Conservation (phyloP, 2,888 invertebrate species). For the Listrodromus nycthemerus region DNA sequence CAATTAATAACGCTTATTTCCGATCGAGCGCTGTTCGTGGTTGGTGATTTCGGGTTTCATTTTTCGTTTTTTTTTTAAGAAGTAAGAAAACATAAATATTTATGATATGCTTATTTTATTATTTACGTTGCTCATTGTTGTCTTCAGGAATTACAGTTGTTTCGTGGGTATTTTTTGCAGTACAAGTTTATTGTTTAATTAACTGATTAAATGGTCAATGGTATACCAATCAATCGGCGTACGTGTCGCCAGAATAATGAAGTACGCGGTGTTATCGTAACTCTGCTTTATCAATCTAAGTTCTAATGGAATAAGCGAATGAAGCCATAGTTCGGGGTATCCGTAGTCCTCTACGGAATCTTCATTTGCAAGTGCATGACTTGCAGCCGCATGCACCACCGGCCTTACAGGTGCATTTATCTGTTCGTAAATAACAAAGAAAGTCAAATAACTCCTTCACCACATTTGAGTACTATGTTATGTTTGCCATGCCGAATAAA, state of each 20-base stretch:
- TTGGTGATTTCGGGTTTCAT: no score
- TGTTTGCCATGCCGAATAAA: not conserved
- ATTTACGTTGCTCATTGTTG: constrained; percentile 25
- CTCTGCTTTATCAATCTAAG: constrained; percentile 46
- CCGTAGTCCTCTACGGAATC: not conserved
- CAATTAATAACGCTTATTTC: not conserved
- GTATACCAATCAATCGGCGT: not conserved
- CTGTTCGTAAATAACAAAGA: constrained; percentile 72
- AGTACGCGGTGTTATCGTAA: not conserved
- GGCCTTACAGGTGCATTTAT: constrained; percentile 76
- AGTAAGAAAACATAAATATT: not conserved
- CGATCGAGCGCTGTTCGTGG: not conserved
- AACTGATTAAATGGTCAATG: not conserved
- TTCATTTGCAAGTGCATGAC: constrained; percentile 72
- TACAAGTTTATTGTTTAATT: not conserved
- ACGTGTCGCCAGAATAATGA: not conserved
- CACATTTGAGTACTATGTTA: not conserved
- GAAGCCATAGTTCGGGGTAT: constrained; percentile 53
- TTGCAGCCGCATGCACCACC: constrained; percentile 74
- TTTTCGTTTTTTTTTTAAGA: not conserved
- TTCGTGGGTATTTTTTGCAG: constrained; percentile 3
- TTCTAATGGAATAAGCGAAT: constrained; percentile 33
- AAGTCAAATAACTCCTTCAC: not conserved
- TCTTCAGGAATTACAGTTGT: constrained; percentile 14
- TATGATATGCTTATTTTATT: constrained; percentile 44